Percentiles rank a stretch among this genome's conserved stretches.
phyloP scores from a whole-genome alignment of 2,888 invertebrate genomes.

The Doris montereyensis region DNA sequence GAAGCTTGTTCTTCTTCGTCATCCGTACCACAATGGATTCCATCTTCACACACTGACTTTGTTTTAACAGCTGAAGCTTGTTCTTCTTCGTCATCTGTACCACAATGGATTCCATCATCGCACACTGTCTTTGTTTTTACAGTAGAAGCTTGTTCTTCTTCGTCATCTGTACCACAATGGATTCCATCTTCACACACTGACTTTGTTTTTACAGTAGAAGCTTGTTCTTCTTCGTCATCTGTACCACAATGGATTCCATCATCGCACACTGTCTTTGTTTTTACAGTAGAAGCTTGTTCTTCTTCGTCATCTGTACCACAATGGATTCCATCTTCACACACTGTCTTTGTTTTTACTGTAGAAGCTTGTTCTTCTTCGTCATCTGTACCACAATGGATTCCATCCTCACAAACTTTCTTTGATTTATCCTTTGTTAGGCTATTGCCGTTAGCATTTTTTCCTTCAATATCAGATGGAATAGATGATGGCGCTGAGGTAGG shows the following conservation, averaged over 20 bases:
- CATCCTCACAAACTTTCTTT: slow-evolving; percentile 44
- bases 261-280: slow-evolving; percentile 38
- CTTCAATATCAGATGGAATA: neutral
- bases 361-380: slow-evolving; percentile 47
- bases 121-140: slow-evolving; percentile 20
- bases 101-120: slow-evolving; percentile 51
- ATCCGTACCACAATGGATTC: slow-evolving; percentile 53
- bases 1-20: slow-evolving; percentile 43
- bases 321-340: slow-evolving; percentile 45
- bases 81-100: slow-evolving; percentile 48
- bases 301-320: slow-evolving; percentile 45
- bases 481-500: neutral
- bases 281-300: slow-evolving; percentile 32
- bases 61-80: slow-evolving; percentile 22
- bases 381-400: slow-evolving; percentile 51
- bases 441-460: too few species aligned
- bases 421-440: too few species aligned
- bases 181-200: slow-evolving; percentile 43
- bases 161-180: slow-evolving; percentile 50
- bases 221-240: slow-evolving; percentile 45
- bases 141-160: slow-evolving; percentile 29
- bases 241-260: slow-evolving; percentile 51
- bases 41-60: slow-evolving; percentile 47
- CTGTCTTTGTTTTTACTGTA: slow-evolving; percentile 22
- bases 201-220: neutral